Evolutionary conservation across 1,140 invertebrate species (phyloP).

Genomic region (Acyrthosiphon pisum): DNA sequence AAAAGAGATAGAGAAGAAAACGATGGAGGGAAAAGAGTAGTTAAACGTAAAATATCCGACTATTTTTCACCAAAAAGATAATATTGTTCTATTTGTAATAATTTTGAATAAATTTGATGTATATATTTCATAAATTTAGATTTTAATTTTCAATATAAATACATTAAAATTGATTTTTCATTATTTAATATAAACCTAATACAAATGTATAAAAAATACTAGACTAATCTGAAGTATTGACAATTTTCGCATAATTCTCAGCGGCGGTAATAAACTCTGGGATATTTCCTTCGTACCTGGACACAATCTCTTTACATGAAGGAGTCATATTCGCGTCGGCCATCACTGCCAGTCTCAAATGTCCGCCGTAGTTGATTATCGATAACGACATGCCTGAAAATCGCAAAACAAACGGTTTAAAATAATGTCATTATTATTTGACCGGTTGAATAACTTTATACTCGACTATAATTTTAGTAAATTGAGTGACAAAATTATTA

Average conservation of each 20-base stretch:
- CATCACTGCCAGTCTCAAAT: slow-evolving; percentile 76
- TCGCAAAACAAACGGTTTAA: not conserved
- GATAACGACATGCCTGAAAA: slow-evolving; percentile 76
- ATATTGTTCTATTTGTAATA: not conserved
- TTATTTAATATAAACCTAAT: not conserved
- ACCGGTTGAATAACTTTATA: too few species aligned
- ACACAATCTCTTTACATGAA: slow-evolving; percentile 66
- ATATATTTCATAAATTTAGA: not conserved
- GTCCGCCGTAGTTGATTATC: slow-evolving; percentile 74
- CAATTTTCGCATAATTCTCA: slow-evolving; percentile 62
- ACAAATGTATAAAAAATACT: slow-evolving; percentile 10
- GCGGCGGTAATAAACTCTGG: slow-evolving; percentile 64
- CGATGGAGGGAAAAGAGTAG: not conserved
- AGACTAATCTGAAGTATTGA: slow-evolving; percentile 48
- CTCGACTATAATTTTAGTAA: not conserved
- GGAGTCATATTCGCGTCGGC: slow-evolving; percentile 75
- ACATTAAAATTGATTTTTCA: not conserved
- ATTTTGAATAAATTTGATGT: not conserved
- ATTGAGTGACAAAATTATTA: not conserved
- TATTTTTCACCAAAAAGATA: slow-evolving; percentile 29
- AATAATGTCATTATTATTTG: not conserved
- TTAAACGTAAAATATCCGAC: slow-evolving; percentile 55
- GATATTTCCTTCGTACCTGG: slow-evolving; percentile 65
- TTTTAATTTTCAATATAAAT: slow-evolving; percentile 28
- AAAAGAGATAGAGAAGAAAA: slow-evolving; percentile 42